Evolutionary conservation across 2,888 invertebrate species (phyloP), one percentile per base, ranked within the genome.

Genomic region (Flexamia atlantica): DNA sequence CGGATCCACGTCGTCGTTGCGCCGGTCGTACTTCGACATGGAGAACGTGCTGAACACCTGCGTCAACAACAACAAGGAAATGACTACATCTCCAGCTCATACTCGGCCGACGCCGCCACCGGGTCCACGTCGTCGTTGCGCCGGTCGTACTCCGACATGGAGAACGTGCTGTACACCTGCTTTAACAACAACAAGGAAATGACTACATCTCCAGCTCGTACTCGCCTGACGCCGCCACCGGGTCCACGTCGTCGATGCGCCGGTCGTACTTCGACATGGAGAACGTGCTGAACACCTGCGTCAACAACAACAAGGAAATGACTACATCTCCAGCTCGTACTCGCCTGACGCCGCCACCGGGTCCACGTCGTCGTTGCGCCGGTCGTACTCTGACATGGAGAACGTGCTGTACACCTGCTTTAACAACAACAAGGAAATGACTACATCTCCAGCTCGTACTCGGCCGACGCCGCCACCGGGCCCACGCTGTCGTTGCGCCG

Each of bases 121-220:
- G 99, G 99, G 92, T 99, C 99, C n/a, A 99, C 98, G 91, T 99
- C 99, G 91, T 99, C 99, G 91, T 99, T 99, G 87, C 98, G 94
- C 25, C 99, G 94, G 92, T 99, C 99, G 91, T 99, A 99, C 88
- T 99, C 99, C 87, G 95, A 95, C 70, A 98, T 97, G 23, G 98
- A 98, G 91, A 98, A 98, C 74, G 99, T 99, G 14, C 97, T 97
- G 91, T 96, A 99, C 83, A 99, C 93, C 92, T 92, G 88, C 30
- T 87, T n/a, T n/a, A n/a, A n/a, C n/a, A n/a, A n/a, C n/a, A n/a
- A n/a, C n/a, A n/a, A n/a, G n/a, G n/a, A n/a, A n/a, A n/a, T n/a
- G n/a, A n/a, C n/a, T n/a, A n/a, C 98, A n/a, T n/a, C n/a, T n/a
- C n/a, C n/a, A n/a, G n/a, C n/a, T n/a, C n/a, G n/a, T n/a, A n/a